Evolutionary conservation across 2,888 invertebrate species (phyloP), one percentile per base, ranked within the genome.

Genomic region (Lasioglossum vierecki): DNA sequence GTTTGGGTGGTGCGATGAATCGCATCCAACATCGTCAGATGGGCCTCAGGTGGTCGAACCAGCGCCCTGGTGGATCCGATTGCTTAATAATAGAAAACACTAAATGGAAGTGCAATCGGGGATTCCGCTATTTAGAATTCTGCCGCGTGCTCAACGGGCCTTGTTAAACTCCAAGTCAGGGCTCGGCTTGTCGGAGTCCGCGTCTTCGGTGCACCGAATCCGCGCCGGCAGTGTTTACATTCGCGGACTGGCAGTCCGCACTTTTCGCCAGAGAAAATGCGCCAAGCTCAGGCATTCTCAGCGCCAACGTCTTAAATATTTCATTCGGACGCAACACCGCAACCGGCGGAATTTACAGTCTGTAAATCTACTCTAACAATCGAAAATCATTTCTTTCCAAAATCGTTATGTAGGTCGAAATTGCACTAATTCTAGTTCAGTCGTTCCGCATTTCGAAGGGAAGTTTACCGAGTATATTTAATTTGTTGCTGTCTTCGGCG

Each of bases 291-390:
- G 88, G 86, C 87, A 87, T 90, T 88, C 89, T 66, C 73, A 80
- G 82, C 87, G 85, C 80, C 76, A 63, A 1, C 66, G 41, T 66
- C 68, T 80, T 89, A 78, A 90, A 90, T 90, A 87, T 89, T 90
- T 88, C 66, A 89, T 88, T 85, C 76, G 66, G 72, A 22, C 26
- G 75, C 79, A 71, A 68, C 78, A 74, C 71, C 60, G 49, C 78
- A 57, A 44, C 22, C 70, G 70, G 60, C 78, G 35, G 70, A 71
- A 70, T 49, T 79, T 80, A 83, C 77, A 83, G 87, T 82, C 85
- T 79, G 73, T 60, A 77, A 11, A 44, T 44, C 44, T 44, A 44
- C 3, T 11, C 41, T 41, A 11, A 11, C 41, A 41, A 9, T 41
- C 41, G n/a, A 57, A n/a, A 57, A n/a, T 53, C 8, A 53, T 53